These are phyloP conservation scores for Stenoptilia bipunctidactyla DNA, from an alignment of 2,888 invertebrate genomes.

Conservation along the genomic window DNA sequence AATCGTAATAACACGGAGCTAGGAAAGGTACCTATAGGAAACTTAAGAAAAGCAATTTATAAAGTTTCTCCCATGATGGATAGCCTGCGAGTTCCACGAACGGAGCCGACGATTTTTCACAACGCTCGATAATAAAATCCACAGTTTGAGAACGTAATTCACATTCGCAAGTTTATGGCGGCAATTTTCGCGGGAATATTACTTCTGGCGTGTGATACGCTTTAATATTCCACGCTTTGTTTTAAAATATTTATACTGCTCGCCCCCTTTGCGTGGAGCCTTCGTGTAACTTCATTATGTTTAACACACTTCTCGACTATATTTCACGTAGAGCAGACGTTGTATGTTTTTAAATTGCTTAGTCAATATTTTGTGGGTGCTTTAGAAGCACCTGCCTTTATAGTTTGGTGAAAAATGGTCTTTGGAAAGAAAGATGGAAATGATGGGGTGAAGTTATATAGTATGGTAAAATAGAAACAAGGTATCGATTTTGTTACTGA, in stretches of 20 bases:
- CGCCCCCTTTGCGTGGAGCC: slow-evolving; percentile 29
- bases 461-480: no score
- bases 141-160: slow-evolving; percentile 57
- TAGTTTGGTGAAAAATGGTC: no score
- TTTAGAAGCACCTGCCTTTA: no score
- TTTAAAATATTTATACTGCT: slow-evolving; percentile 64
- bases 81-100: slow-evolving; percentile 14
- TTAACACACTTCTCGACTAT: slow-evolving; percentile 9
- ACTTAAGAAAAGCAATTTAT: slow-evolving; percentile 56
- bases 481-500: no score
- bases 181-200: slow-evolving; percentile 56
- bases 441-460: no score
- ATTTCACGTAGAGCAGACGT: no score
- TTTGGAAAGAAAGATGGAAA: no score
- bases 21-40: slow-evolving; percentile 23
- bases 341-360: no score
- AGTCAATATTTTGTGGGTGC: no score
- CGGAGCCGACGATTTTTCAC: slow-evolving; percentile 36
- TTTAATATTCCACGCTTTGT: slow-evolving; percentile 53
- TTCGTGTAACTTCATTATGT: slow-evolving; percentile 29
- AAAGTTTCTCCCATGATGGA: slow-evolving; percentile 64
- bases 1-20: slow-evolving; percentile 13
- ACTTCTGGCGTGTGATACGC: slow-evolving; percentile 43
- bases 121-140: slow-evolving; percentile 55
- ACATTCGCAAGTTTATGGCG: slow-evolving; percentile 52